Conservation (phyloP, 2,113 vertebrate genomes). For the Balaeniceps rex region DNA sequence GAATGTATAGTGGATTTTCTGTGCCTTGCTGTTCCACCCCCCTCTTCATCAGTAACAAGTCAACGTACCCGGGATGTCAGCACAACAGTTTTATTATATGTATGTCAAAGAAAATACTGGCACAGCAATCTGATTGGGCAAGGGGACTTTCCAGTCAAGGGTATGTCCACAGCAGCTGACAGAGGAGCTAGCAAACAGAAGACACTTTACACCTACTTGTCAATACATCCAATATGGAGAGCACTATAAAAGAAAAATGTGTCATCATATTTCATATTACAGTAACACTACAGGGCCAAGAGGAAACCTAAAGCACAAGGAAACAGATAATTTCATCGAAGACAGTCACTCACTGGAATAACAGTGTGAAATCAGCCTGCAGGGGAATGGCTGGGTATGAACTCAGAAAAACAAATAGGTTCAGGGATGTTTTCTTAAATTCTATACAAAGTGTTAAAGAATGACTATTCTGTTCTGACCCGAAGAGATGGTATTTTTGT, state of each 20-base stretch:
- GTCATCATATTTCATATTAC: slow-evolving; percentile 16
- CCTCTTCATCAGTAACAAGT: background rate
- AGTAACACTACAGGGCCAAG: background rate
- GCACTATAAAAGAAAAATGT: background rate
- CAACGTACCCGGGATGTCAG: background rate
- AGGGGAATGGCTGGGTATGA: background rate
- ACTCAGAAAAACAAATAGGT: slow-evolving; percentile 1
- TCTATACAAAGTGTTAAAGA: background rate
- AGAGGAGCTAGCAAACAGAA: background rate
- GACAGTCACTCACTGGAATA: background rate
- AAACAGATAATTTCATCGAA: background rate
- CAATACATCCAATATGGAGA: background rate
- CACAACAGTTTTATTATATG: background rate
- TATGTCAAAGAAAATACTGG: slow-evolving; percentile 5
- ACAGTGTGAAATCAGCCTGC: background rate
- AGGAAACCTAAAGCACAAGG: slow-evolving; percentile 24
- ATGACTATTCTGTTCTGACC: background rate
- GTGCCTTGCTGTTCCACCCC: slow-evolving; percentile 49
- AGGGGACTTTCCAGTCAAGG: background rate
- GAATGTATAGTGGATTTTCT: slow-evolving; percentile 70
- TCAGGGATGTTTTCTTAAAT: slow-evolving; percentile 26
- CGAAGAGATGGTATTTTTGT: slow-evolving; percentile 10
- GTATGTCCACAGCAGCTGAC: background rate
- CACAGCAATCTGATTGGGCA: background rate
- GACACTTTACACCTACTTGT: background rate